Evolutionary conservation across 2,888 invertebrate genomes (phyloP).

Genomic region (Onthophagus sagittarius): DNA sequence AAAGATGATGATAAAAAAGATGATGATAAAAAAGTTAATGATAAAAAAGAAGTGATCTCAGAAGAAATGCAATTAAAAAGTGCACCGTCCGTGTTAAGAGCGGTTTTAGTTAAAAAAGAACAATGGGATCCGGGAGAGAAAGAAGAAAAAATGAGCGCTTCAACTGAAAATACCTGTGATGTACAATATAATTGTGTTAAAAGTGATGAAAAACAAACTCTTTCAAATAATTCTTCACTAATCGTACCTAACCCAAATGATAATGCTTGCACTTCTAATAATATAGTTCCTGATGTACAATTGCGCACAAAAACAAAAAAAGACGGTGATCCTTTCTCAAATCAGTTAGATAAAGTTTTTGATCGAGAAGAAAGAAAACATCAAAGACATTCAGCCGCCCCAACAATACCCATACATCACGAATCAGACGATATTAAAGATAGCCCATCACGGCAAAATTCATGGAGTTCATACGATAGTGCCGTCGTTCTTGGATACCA

Average conservation of each 20-base stretch:
- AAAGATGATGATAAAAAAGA: too few relatives aligned
- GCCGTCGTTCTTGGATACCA: conserved; percentile 62
- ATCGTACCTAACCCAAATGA: not conserved
- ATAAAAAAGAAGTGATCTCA: conserved; percentile 33
- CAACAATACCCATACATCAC: conserved; percentile 39
- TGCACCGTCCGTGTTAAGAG: conserved; percentile 37
- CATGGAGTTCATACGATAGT: conserved; percentile 75
- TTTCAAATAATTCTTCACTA: conserved; percentile 36
- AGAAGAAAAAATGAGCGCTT: conserved; percentile 31
- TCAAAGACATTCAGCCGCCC: conserved; percentile 41
- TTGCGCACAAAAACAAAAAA: conserved; percentile 54
- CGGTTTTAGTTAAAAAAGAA: conserved; percentile 54
- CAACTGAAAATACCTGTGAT: conserved; percentile 46
- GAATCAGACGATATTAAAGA: conserved; percentile 41
- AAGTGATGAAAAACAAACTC: conserved; percentile 39
- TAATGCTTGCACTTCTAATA: conserved; percentile 36
- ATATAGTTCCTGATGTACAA: conserved; percentile 40
- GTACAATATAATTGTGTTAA: conserved; percentile 39
- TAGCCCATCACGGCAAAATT: conserved; percentile 66
- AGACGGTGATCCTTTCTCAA: conserved; percentile 64
- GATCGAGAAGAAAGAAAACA: conserved; percentile 61
- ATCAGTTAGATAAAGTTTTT: conserved; percentile 66
- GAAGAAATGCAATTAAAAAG: conserved; percentile 28
- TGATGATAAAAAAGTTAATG: conserved; percentile 12
- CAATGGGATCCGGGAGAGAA: conserved; percentile 67